These are phyloP conservation scores for Geodia barretti DNA, from an alignment of 37 sponge, comb jelly and placozoan genomes.

Conservation along the genomic window DNA sequence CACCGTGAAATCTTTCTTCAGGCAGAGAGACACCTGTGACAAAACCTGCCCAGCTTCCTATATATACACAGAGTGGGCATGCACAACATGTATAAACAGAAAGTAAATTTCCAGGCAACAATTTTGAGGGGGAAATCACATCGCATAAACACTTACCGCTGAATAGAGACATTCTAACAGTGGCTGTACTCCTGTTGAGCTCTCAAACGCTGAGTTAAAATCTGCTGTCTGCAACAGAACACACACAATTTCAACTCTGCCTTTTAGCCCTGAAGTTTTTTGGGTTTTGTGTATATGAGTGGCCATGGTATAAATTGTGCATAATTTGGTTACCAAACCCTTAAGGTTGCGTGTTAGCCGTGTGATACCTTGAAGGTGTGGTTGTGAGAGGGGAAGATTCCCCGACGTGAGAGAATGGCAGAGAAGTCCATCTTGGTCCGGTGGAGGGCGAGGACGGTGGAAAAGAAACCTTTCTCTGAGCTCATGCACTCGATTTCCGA, in stretches of 20 bases:
- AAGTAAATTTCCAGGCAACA: too few relatives aligned
- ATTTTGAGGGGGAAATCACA: too few relatives aligned
- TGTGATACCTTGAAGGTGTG: background rate
- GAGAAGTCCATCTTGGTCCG: constrained; percentile 1
- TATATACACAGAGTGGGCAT: background rate
- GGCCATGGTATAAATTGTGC: too few relatives aligned
- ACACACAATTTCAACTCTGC: background rate
- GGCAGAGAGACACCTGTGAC: constrained; percentile 7
- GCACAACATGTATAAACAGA: too few relatives aligned
- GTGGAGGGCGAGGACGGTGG: background rate
- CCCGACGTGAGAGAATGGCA: background rate
- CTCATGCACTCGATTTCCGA: constrained; percentile 1
- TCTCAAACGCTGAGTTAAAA: background rate
- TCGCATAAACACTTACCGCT: background rate
- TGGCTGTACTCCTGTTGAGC: background rate
- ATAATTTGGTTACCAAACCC: too few relatives aligned
- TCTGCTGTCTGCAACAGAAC: background rate
- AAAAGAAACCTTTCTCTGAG: constrained; percentile 12
- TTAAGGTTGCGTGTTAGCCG: too few relatives aligned
- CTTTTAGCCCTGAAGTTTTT: too few relatives aligned
- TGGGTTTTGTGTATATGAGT: too few relatives aligned
- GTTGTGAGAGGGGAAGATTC: background rate
- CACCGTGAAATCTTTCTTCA: constrained; percentile 6
- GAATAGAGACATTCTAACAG: constrained; percentile 11
- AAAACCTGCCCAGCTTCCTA: constrained; percentile 8